A percentile compares a stretch with the other conserved stretches of the same genome.
phyloP scores from a whole-genome alignment of 2,888 invertebrate species.

The Tetropium fuscum region DNA sequence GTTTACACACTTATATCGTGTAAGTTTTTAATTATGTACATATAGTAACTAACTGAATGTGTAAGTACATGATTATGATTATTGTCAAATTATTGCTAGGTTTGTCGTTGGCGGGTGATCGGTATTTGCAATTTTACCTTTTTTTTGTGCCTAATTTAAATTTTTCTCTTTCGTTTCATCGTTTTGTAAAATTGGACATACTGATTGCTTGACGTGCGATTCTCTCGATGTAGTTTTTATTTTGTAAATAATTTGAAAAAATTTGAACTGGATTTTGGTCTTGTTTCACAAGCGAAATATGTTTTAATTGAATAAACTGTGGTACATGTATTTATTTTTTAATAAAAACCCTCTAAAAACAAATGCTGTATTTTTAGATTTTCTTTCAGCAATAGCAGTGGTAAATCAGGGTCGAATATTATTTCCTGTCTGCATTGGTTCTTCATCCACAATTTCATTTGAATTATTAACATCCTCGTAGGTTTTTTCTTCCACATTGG shows the following conservation, averaged over 20 bases:
- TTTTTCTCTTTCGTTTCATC: background rate
- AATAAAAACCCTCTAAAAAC: background rate
- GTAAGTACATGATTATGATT: too few species aligned
- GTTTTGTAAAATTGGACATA: slow-evolving; percentile 2
- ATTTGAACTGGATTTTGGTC: slow-evolving; percentile 5
- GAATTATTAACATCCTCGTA: too few species aligned
- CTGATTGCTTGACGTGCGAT: background rate
- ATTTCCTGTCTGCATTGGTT: too few species aligned
- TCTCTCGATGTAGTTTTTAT: background rate
- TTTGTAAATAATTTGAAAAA: slow-evolving; percentile 1
- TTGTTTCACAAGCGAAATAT: slow-evolving; percentile 6
- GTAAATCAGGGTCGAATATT: too few species aligned
- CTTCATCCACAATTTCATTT: too few species aligned
- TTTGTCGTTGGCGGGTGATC: too few species aligned
- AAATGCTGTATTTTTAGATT: background rate
- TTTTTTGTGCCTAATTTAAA: background rate
- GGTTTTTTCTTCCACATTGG: too few species aligned
- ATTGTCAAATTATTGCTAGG: background rate
- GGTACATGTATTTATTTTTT: slow-evolving; percentile 17
- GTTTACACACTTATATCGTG: background rate
- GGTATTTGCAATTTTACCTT: slow-evolving; percentile 3
- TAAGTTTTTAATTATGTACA: background rate
- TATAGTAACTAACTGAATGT: too few species aligned
- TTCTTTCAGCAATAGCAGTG: too few species aligned
- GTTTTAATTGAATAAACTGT: slow-evolving; percentile 15